Evolutionary conservation across 2,888 invertebrate genomes (phyloP), one percentile per base, ranked within the genome.

Genomic region (Ptychoptera albimana): DNA sequence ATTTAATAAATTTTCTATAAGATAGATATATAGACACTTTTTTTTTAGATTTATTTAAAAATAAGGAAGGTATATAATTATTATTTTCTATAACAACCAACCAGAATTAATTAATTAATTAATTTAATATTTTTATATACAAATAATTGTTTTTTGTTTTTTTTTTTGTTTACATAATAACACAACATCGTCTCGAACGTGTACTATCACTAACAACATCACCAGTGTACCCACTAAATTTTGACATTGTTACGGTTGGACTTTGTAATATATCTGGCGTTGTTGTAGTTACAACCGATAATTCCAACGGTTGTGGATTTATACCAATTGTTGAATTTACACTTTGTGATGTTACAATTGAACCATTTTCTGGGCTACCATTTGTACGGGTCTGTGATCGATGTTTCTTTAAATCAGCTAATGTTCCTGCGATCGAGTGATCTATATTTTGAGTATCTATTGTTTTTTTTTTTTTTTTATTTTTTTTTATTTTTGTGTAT

Each of bases 401-500:
- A 60, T 92, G 89, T 64, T 91, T 91, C 69, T 94, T 94, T 63
- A 93, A 71, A 66, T 93, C 92, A 44, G 92, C 83, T 54, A 94
- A 73, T 42, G 92, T 63, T 51, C 63, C 60, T 44, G 59, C 53
- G 49, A 52, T 51, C 42, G 54, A 50, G 46, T 53, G 53, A 50
- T 54, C 55, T 48, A 54, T 49, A 52, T 54, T 54, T 48, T 54
- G 54, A 52, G 54, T 54, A 49, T 55, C 55, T 55, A 23, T 23
- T 23, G 23, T 23, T 23, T 23, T 23, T 44, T 15, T 1, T 16
- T 37, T 35, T 39, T 40, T 23, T 23, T 23, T 23, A 5, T 23
- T 44, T 15, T 1, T 16, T 37, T 35, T 39, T 40, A 5, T 23
- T 29, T 12, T 46, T 30, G 37, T 47, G 34, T 46, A 44, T 46